Conservation (phyloP, 2,113 vertebrate genomes). For the Salvelinus sp. region DNA sequence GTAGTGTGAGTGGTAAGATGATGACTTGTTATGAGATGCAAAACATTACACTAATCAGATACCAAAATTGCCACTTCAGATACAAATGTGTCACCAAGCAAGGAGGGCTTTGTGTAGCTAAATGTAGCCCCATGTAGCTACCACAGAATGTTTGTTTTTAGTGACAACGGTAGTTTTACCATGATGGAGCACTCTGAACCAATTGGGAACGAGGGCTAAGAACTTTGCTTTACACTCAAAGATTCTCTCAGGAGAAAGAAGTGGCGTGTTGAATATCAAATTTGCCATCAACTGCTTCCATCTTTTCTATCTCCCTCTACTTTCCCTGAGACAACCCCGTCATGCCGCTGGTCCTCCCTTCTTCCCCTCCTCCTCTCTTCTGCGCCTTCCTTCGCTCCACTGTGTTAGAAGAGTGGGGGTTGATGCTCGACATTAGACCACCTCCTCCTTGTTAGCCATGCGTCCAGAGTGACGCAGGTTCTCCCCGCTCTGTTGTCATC, state of each 20-base stretch:
- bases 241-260: slow-evolving; percentile 19
- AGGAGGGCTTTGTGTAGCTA: too few species aligned
- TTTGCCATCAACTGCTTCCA: not conserved
- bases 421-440: not conserved
- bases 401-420: not conserved
- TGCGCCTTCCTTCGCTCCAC: slow-evolving; percentile 26
- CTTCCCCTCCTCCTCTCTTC: slow-evolving; percentile 1
- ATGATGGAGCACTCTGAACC: slow-evolving; percentile 37
- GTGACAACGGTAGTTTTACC: slow-evolving; percentile 29
- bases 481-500: not conserved
- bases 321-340: not conserved
- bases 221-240: slow-evolving; percentile 21
- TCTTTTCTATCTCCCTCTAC: slow-evolving; percentile 2
- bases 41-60: too few species aligned
- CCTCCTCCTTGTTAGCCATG: slow-evolving; percentile 6
- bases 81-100: too few species aligned
- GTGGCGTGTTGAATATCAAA: slow-evolving; percentile 1
- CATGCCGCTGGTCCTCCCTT: not conserved
- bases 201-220: slow-evolving; percentile 27
- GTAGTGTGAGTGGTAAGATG: too few species aligned
- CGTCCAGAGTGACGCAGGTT: not conserved
- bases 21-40: too few species aligned
- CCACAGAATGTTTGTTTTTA: slow-evolving; percentile 14
- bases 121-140: not conserved
- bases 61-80: too few species aligned